Percentiles rank a stretch among this genome's conserved stretches.
phyloP scores from a whole-genome alignment of 2,113 vertebrate species.

The Phyllostomus discolor region DNA sequence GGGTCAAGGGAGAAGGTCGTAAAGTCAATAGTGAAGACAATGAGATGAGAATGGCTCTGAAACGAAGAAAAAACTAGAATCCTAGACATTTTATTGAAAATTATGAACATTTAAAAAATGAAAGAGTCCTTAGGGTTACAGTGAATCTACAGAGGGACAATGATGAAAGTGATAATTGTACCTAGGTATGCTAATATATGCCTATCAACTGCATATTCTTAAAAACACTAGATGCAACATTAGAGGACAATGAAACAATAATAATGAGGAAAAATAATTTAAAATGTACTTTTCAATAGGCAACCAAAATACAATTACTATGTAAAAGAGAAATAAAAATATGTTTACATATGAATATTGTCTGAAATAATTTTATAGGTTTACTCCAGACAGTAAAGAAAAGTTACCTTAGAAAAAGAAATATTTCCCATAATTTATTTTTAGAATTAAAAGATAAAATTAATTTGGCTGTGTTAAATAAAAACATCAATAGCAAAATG shows the following conservation, averaged over 20 bases:
- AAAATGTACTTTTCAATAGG: neutral
- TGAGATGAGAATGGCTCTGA: neutral
- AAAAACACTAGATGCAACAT: neutral
- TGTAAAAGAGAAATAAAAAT: neutral
- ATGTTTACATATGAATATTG: neutral
- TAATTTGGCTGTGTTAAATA: neutral
- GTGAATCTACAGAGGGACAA: neutral
- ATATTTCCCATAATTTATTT: neutral
- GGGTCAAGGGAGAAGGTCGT: neutral
- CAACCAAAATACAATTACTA: neutral
- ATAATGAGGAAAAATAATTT: neutral
- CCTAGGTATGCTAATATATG: neutral
- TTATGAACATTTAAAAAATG: neutral
- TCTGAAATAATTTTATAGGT: neutral
- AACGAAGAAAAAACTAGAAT: neutral
- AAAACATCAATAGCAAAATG: neutral
- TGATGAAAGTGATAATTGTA: neutral
- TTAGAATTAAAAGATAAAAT: neutral
- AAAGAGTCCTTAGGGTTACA: neutral
- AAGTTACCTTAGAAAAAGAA: neutral
- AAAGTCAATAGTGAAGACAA: neutral
- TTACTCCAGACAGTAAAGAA: neutral
- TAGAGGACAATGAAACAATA: neutral
- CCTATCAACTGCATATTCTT: neutral
- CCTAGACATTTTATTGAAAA: neutral